phyloP scores from a whole-genome alignment of 2,113 vertebrate genomes.

The Hipposideros armiger region DNA sequence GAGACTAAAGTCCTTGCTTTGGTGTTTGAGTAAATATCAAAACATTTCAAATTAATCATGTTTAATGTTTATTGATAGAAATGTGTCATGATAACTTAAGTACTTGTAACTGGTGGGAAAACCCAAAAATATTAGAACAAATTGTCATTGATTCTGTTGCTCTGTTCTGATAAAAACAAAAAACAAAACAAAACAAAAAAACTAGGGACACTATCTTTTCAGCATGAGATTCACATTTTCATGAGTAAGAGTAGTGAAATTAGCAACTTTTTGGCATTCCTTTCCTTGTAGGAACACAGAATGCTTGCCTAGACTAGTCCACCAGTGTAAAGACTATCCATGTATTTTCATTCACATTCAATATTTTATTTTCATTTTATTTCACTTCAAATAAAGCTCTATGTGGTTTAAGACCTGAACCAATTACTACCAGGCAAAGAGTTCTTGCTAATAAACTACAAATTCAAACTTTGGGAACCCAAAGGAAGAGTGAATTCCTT shows the following conservation, averaged over 20 bases:
- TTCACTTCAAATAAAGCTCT: neutral
- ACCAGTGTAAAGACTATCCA: neutral
- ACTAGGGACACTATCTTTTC: neutral
- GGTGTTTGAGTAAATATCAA: neutral
- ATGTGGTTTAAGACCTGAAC: neutral
- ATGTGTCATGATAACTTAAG: neutral
- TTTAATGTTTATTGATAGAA: neutral
- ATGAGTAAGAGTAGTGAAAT: neutral
- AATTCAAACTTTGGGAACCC: neutral
- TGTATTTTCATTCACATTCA: neutral
- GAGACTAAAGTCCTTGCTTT: neutral
- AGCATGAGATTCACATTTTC: neutral
- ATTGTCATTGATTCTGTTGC: neutral
- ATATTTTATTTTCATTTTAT: slow-evolving; percentile 19
- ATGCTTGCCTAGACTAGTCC: neutral
- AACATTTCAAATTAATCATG: neutral
- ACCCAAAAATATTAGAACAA: neutral
- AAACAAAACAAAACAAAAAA: neutral
- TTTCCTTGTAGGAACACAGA: neutral
- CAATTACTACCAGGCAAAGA: slow-evolving; percentile 31
- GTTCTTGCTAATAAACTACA: neutral
- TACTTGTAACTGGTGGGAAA: neutral
- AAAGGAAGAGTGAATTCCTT: slow-evolving; percentile 28
- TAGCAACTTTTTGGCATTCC: neutral
- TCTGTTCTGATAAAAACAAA: neutral